phyloP scores from a whole-genome alignment of 2,797 vertebrate genomes.

The Oreochromis grahami region DNA sequence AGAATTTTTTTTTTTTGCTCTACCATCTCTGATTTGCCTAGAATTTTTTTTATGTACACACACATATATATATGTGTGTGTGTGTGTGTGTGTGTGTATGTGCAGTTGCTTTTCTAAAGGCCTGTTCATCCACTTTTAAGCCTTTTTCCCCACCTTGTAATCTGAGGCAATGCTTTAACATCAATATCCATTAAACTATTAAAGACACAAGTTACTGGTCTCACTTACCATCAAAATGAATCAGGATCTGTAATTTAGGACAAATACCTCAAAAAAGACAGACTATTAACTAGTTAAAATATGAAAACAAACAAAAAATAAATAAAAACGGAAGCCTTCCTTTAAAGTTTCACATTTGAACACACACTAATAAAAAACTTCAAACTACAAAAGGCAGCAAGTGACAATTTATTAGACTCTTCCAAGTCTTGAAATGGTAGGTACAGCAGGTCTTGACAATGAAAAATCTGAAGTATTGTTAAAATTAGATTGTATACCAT shows the following conservation, averaged over 20 bases:
- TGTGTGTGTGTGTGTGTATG: neutral
- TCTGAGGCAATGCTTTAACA: neutral
- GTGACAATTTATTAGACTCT: neutral
- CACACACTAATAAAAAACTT: neutral
- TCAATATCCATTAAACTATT: neutral
- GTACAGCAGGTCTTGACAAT: neutral
- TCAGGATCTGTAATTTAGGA: neutral
- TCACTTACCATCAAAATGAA: neutral
- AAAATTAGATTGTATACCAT: neutral
- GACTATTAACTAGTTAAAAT: neutral
- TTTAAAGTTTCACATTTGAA: neutral
- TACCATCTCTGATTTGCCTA: neutral
- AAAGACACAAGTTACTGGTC: neutral
- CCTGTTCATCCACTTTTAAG: neutral
- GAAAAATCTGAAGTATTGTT: neutral
- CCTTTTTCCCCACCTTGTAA: neutral
- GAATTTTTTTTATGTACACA: accelerated
- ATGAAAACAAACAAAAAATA: neutral
- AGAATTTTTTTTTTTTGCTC: neutral
- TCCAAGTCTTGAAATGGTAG: neutral
- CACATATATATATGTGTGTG: accelerated
- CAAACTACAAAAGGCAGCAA: neutral
- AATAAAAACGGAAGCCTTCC: neutral
- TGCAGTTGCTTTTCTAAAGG: neutral
- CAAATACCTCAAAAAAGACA: neutral